Base-by-base conservation (phyloP, 2,113 vertebrate species). In the Hipposideros armiger region DNA sequence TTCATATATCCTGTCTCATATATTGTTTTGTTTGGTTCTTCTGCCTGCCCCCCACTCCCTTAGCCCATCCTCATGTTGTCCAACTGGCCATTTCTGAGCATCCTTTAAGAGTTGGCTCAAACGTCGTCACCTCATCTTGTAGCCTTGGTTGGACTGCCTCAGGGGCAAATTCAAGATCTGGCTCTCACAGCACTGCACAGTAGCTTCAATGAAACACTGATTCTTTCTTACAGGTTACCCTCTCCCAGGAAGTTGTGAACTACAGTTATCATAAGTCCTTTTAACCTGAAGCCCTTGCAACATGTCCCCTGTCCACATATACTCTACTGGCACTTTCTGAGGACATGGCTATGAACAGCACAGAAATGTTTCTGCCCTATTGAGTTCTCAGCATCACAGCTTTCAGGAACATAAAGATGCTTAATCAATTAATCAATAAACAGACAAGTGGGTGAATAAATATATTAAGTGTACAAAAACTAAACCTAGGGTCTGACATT, bases 251-350 rank as follows among this genome's bases (percentile, higher is more conserved):
- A 45, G 28, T 62, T 24, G 1, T 28, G 54, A 72, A 7, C 26
- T 62, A 30, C 0, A 4, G 17, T 32, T 40, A 11, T 52, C 42
- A 32, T 3, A 6, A 17, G 52, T 40, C 24, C 30, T 32, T 45
- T 82, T 54, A 11, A 7, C 54, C 8, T 86, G 91, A 13, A 78
- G 40, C 24, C 77, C 47, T 64, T 16, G n/a, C 5, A 36, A 22
- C 2, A 1, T 10, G 32, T 52, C 36, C 32, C 9, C 13, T 2
- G 5, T 11, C 32, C 2, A 15, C 30, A 7, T 2, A 4, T 26
- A 17, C 62, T 30, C 32, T 13, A 2, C 1, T 14, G n/a, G 40
- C 2, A 24, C 36, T 74, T 30, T 62, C 40, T 32, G 11, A 76
- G 52, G 54, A 62, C 40, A 4, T 1, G 2, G n/a, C 52, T 56